Percentiles rank a stretch among this genome's conserved stretches.
Conservation (phyloP, 2,888 invertebrate genomes). For the Periphyllus acericola region DNA sequence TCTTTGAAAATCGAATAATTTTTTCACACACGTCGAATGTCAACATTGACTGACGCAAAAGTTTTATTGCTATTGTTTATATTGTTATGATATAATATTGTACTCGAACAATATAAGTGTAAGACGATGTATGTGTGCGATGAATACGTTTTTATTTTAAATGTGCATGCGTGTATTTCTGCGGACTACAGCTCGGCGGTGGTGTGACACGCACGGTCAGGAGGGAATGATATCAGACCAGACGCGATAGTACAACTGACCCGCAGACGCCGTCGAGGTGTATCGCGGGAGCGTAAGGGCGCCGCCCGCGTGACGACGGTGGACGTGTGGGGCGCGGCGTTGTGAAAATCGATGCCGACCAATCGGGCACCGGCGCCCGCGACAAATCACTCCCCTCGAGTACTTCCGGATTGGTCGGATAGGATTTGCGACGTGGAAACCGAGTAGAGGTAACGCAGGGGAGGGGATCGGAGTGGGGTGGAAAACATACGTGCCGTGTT, state of each 20-base stretch:
- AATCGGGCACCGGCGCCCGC: conserved; percentile 63
- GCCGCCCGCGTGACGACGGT: conserved; percentile 69
- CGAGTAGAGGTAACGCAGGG: not conserved
- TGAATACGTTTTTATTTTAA: not conserved
- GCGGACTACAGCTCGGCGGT: not conserved
- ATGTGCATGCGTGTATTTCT: not conserved
- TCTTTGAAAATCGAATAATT: not conserved
- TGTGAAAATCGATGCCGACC: conserved; percentile 65
- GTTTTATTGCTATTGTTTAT: not conserved
- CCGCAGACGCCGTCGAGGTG: conserved; percentile 63
- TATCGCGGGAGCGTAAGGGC: conserved; percentile 67
- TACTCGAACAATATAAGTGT: too few relatives aligned
- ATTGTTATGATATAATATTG: not conserved
- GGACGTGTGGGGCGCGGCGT: conserved; percentile 68
- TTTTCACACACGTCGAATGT: not conserved
- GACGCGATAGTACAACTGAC: conserved; percentile 63
- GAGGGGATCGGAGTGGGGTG: not conserved
- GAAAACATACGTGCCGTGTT: conserved; percentile 60
- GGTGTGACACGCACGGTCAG: not conserved
- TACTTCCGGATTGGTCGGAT: conserved; percentile 62
- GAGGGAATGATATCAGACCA: conserved; percentile 42
- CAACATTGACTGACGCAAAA: not conserved
- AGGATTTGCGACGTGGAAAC: conserved; percentile 46
- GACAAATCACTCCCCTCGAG: conserved; percentile 61
- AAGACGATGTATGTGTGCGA: not conserved